Evolutionary conservation across 2,888 invertebrate species (phyloP).

Genomic region (Pegoplata infirma): DNA sequence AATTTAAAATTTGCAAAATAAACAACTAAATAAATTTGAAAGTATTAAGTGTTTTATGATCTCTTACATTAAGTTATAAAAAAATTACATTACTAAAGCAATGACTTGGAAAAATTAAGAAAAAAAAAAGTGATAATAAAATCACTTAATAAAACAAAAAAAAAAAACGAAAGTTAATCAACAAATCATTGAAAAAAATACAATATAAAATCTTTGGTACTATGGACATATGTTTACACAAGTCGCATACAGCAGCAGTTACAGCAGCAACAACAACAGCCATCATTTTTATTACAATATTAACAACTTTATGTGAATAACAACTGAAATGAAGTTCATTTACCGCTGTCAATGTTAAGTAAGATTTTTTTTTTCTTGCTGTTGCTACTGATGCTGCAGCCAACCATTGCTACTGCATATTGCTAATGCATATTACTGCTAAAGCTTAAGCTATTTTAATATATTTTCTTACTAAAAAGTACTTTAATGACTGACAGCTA

Average conservation of each 20-base stretch:
- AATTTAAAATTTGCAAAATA: constrained; percentile 10
- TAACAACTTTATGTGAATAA: constrained; percentile 66
- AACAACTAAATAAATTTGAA: constrained; percentile 41
- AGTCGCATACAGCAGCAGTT: constrained; percentile 54
- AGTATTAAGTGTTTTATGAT: constrained; percentile 51
- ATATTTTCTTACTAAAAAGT: constrained; percentile 17
- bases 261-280: constrained; percentile 58
- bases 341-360: constrained; percentile 60
- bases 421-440: constrained; percentile 19
- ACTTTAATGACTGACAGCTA: constrained; percentile 38
- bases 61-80: constrained; percentile 42
- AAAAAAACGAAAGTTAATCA: constrained; percentile 58
- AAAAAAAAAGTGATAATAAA: too few species aligned
- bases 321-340: constrained; percentile 60
- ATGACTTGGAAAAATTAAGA: constrained; percentile 45
- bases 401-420: constrained; percentile 6
- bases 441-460: constrained; percentile 41
- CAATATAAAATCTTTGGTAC: constrained; percentile 16
- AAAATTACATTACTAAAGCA: constrained; percentile 47
- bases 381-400: constrained; percentile 25
- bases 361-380: constrained; percentile 9
- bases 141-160: constrained; percentile 7
- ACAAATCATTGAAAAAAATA: constrained; percentile 53
- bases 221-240: background rate
- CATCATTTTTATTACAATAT: constrained; percentile 60